Base-by-base conservation (phyloP, 2,113 vertebrate genomes). In the Dolichotis patagonum region DNA sequence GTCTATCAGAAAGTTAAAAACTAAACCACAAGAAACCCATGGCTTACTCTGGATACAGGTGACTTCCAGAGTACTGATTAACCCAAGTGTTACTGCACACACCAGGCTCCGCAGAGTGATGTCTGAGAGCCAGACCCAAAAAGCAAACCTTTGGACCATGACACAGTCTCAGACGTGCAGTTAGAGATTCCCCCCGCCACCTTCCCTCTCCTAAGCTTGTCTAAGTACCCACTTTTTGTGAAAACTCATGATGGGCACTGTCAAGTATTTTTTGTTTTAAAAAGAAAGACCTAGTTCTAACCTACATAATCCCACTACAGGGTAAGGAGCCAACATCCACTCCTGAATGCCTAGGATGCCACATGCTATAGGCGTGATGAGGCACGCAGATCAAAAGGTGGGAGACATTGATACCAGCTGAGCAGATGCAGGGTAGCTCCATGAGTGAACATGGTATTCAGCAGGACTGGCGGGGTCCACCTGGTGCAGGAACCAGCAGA, bases 51-150 rank as follows among this genome's bases (percentile, higher is more conserved):
- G 62, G 87, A 67, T n/a, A 90, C 83, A 89, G 73, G 80, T 85
- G 41, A 46, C 12, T 89, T 86, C 49, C 62, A 62, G 62, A 84
- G 85, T 28, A 92, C 85, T 96, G 96, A 96, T 95, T 92, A 92
- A 95, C 69, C n/a, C 5, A 71, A 16, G 38, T 26, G 16, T 75
- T 84, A 14, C 84, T 4, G 32, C 20, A 41, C 67, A 28, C 58
- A 7, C 60, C 14, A 88, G 77, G 20, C 80, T 78, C 1, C 0
- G n/a, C 0, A 38, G 75, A 35, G 30, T 14, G 20, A 22, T 0
- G 10, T 2, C 13, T 67, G 22, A 35, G 38, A 73, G 32, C 43
- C 22, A 35, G 83, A 80, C 26, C 32, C 28, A 32, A 58, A 67
- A 60, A 62, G 90, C 60, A 93, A 58, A 96, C 78, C 90, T 86